A percentile compares a stretch with the other conserved stretches of the same genome.
These are phyloP conservation scores for Loriculus beryllinus DNA, from an alignment of 2,797 vertebrate genomes.

Conservation along the genomic window DNA sequence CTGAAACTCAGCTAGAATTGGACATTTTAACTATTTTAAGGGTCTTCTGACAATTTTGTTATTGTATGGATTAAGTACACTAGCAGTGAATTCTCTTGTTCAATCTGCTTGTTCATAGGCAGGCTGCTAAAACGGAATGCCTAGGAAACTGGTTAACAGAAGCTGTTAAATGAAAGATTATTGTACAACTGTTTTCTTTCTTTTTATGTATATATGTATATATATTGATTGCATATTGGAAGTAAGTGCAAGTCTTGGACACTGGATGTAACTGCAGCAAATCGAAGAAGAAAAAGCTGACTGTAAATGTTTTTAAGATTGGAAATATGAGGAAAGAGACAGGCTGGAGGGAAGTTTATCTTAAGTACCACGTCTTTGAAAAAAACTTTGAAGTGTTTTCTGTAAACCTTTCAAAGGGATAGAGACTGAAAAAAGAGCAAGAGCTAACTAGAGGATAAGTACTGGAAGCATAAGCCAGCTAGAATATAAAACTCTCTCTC, in stretches of 20 bases:
- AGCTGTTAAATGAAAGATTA: neutral
- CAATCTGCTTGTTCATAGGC: neutral
- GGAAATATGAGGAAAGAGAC: neutral
- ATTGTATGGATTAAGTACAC: neutral
- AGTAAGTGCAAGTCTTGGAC: neutral
- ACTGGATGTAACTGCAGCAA: neutral
- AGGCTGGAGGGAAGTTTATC: slow-evolving; percentile 8
- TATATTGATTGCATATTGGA: neutral
- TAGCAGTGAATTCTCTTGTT: neutral
- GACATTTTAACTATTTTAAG: neutral
- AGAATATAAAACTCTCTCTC: slow-evolving; percentile 19
- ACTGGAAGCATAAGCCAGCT: slow-evolving; percentile 24
- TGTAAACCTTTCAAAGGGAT: slow-evolving; percentile 45
- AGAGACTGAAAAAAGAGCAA: slow-evolving; percentile 18
- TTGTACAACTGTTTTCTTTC: neutral
- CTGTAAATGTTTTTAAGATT: neutral
- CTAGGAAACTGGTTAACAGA: neutral
- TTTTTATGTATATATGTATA: neutral
- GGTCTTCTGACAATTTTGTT: neutral
- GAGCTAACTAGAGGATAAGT: slow-evolving; percentile 35
- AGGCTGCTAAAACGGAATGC: neutral
- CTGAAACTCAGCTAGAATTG: neutral
- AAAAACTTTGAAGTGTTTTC: slow-evolving; percentile 54
- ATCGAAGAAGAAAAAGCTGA: neutral
- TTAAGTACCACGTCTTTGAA: slow-evolving; percentile 48